Evolutionary conservation across 2,113 vertebrate genomes (phyloP).

Genomic region (Stictonetta naevosa): DNA sequence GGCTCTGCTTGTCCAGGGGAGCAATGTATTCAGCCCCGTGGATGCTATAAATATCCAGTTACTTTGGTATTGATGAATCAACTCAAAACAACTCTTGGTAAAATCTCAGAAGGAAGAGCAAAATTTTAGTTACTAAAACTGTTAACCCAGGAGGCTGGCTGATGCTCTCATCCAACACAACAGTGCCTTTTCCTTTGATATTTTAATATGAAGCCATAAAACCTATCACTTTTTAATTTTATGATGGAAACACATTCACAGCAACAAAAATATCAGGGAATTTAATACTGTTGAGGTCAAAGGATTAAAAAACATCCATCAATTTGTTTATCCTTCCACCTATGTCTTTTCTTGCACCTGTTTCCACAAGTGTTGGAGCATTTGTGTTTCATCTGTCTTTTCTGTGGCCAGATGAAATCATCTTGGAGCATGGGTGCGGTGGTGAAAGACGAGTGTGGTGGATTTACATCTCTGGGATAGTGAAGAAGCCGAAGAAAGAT

Average conservation of each 20-base stretch:
- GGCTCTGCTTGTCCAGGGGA: fast-evolving
- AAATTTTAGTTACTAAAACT: neutral
- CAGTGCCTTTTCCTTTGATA: neutral
- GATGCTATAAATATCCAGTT: neutral
- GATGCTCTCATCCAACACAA: neutral
- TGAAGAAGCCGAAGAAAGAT: neutral
- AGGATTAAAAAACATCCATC: neutral
- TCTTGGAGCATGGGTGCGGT: neutral
- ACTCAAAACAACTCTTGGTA: neutral
- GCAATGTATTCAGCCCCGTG: neutral
- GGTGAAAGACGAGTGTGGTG: neutral
- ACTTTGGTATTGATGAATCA: neutral
- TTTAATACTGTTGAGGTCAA: neutral
- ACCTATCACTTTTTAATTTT: neutral
- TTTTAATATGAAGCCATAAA: neutral
- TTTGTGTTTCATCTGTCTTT: neutral
- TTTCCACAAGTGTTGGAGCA: neutral
- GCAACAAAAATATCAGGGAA: neutral
- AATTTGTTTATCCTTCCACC: neutral
- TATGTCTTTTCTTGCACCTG: constrained; percentile 9
- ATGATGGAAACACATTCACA: neutral
- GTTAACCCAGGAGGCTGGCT: neutral
- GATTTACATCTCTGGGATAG: constrained; percentile 30
- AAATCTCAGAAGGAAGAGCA: neutral
- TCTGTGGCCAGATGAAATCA: neutral